Evolutionary conservation across 2,113 vertebrate species (phyloP), one percentile per base, ranked within the genome.

Genomic region (Arizona elegans): DNA sequence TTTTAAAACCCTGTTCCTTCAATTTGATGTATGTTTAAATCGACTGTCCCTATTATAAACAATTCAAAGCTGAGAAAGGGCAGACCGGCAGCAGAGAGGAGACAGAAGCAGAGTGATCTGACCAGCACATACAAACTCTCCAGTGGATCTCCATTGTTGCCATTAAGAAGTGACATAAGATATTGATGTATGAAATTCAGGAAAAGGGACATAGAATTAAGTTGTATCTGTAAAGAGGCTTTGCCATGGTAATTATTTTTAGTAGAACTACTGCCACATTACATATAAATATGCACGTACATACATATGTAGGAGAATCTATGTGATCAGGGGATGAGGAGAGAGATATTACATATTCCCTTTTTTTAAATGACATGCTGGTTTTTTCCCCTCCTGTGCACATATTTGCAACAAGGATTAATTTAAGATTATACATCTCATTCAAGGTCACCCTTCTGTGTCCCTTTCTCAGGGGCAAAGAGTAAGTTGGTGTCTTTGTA

Each of bases 391-490:
- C 88, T 62, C 58, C 92, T 24, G n/a, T 54, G 90, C 81, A 96
- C 94, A 96, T 95, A 95, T 97, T 96, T 92, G 26, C 96, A 96
- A 96, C 92, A 95, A 96, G 96, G 94, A 93, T 55, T 91, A 94
- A 95, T 38, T 96, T 88, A 87, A 93, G 96, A 97, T 97, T 97
- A 96, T 95, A 97, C 96, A 95, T 97, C 96, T 97, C 95, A 96
- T 93, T 95, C 97, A 98, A 97, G 97, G 97, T 97, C 97, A 97
- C 94, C 92, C 92, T 94, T 97, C 97, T 62, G 96, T 96, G 96
- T 92, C 94, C 94, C 95, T 97, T 96, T 97, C 96, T 96, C 96
- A 96, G 96, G 97, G 97, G 96, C 95, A 96, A 81, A 89, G 59
- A 70, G 24, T 50, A 65, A 29, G 94, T 93, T 93, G 33, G 86